Conservation (phyloP, 2,797 vertebrate species). For the Pseudotriccus pelzelni region DNA sequence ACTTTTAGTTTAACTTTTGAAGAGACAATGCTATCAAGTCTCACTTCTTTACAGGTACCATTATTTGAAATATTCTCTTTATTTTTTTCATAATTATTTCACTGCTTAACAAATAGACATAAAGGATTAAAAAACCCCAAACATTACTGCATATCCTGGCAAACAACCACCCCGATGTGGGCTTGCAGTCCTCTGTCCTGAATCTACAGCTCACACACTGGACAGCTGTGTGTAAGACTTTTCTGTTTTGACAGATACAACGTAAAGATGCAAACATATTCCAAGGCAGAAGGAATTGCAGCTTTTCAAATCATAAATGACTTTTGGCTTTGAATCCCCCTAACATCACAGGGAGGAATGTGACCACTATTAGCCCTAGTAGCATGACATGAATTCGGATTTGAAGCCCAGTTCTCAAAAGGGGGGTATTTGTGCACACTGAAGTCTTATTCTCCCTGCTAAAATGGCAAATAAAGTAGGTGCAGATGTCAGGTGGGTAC, state of each 20-base stretch:
- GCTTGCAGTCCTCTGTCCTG: neutral
- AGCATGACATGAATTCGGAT: neutral
- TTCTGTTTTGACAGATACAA: neutral
- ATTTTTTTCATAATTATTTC: neutral
- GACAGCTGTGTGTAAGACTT: neutral
- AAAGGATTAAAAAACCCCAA: neutral
- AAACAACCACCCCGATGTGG: neutral
- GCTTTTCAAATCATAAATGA: neutral
- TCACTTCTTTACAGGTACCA: neutral
- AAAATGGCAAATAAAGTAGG: neutral
- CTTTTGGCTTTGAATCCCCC: neutral
- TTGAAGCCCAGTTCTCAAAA: neutral
- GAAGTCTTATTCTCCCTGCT: neutral
- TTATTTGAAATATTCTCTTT: neutral
- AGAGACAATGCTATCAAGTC: neutral
- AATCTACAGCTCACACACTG: neutral
- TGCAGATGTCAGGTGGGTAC: neutral
- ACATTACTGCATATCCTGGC: neutral
- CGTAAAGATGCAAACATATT: neutral
- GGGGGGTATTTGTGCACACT: neutral
- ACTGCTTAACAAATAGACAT: neutral
- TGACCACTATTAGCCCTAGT: neutral
- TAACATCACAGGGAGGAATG: neutral
- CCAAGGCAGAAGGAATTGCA: neutral
- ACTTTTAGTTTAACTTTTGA: neutral